phyloP scores from a whole-genome alignment of 2,113 vertebrate species.

The Sapajus apella region DNA sequence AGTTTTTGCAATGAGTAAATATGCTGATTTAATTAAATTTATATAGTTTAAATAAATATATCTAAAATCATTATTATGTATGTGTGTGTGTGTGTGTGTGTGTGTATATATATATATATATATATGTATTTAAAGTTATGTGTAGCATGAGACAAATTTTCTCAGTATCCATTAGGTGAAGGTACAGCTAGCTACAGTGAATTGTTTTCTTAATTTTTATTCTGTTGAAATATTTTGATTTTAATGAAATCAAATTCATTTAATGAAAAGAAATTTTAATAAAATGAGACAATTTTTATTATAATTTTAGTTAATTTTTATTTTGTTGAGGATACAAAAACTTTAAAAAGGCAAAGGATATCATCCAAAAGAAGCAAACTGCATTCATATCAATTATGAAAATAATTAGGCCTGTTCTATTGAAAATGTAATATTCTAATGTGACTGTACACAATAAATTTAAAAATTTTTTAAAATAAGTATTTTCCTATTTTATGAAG shows the following conservation, averaged over 20 bases:
- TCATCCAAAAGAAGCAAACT: background rate
- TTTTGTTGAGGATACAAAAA: slow-evolving; percentile 10
- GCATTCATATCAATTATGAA: background rate
- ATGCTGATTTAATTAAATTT: slow-evolving; percentile 4
- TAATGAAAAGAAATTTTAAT: too few relatives aligned
- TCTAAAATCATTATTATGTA: background rate
- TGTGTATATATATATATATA: background rate
- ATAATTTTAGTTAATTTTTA: background rate
- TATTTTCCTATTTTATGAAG: slow-evolving; percentile 16
- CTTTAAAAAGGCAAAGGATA: background rate
- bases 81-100: background rate
- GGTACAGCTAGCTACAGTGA: background rate
- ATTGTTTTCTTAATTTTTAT: background rate
- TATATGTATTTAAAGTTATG: background rate
- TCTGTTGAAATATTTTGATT: background rate
- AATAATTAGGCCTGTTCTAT: background rate
- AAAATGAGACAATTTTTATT: background rate
- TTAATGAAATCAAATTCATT: too few relatives aligned
- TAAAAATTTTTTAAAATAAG: background rate
- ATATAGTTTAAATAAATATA: background rate
- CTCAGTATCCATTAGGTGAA: background rate
- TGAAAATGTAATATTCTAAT: background rate
- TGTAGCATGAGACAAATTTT: background rate
- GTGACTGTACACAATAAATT: background rate
- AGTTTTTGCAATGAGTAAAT: background rate